Evolutionary conservation across 2,888 invertebrate species (phyloP).

Genomic region (Drosophila subsilvestris): DNA sequence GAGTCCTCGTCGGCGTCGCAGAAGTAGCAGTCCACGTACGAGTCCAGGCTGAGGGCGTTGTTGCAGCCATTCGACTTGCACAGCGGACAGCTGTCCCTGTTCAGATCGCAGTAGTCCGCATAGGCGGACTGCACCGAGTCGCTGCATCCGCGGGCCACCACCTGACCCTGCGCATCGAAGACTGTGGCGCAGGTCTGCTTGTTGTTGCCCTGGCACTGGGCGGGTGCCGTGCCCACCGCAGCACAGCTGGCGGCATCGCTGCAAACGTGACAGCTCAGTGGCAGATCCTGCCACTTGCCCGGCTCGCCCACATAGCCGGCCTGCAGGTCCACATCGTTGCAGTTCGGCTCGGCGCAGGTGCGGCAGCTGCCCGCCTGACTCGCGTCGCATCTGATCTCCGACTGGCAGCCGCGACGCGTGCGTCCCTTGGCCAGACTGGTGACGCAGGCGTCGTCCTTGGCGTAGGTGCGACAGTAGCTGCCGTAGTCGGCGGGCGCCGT

Average conservation of each 20-base stretch:
- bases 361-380: constrained; percentile 63
- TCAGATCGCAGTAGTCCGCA: constrained; percentile 67
- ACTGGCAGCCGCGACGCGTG: constrained; percentile 75
- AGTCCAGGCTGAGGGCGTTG: constrained; percentile 53
- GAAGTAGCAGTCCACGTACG: constrained; percentile 74
- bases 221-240: constrained; percentile 10
- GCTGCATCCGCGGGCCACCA: constrained; percentile 78
- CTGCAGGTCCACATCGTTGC: constrained; percentile 71
- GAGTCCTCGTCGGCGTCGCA: constrained; percentile 70
- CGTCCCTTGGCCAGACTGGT: constrained; percentile 63
- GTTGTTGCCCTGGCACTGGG: constrained; percentile 70
- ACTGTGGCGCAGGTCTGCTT: constrained; percentile 79
- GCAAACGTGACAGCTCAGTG: constrained; percentile 75
- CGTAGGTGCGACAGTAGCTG: constrained; percentile 65
- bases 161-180: constrained; percentile 61
- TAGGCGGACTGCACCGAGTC: constrained; percentile 59
- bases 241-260: constrained; percentile 59
- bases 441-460: constrained; percentile 65
- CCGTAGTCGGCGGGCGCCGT: constrained; percentile 49
- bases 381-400: constrained; percentile 69
- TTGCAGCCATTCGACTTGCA: constrained; percentile 82
- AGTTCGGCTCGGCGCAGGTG: constrained; percentile 68
- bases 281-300: constrained; percentile 81
- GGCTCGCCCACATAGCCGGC: constrained; percentile 71
- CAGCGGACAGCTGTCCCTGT: constrained; percentile 60